These are phyloP conservation scores for Zootoca vivipara DNA, from an alignment of 2,113 vertebrate genomes.

Conservation along the genomic window DNA sequence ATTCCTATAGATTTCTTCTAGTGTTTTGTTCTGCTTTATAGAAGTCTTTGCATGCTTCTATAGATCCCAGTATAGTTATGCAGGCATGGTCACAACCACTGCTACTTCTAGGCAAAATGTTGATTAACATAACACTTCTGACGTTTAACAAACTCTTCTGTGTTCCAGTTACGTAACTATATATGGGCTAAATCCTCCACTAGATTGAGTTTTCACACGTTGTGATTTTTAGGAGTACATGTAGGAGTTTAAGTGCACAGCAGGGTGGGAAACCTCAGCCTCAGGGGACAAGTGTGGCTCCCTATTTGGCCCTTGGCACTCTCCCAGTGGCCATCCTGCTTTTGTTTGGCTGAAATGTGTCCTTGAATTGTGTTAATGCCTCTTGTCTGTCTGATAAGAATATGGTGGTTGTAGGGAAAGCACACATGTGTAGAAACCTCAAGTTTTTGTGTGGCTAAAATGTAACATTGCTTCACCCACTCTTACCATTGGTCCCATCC, in stretches of 20 bases:
- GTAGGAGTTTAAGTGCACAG: not conserved
- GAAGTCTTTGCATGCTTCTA: not conserved
- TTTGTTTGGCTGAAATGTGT: too few relatives aligned
- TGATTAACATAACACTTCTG: constrained; percentile 2
- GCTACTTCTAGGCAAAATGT: not conserved
- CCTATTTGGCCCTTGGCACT: too few relatives aligned
- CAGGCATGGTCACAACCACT: not conserved
- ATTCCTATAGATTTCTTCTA: constrained; percentile 11
- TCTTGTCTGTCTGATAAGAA: too few relatives aligned
- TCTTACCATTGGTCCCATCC: too few relatives aligned
- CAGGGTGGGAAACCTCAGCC: too few relatives aligned
- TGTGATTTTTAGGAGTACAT: not conserved
- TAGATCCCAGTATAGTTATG: constrained; percentile 6
- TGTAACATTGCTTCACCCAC: too few relatives aligned
- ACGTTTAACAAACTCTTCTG: not conserved
- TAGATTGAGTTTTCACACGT: not conserved
- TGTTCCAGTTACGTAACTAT: not conserved
- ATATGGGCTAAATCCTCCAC: not conserved
- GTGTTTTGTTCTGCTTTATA: not conserved
- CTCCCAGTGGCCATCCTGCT: too few relatives aligned
- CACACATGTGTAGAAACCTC: too few relatives aligned
- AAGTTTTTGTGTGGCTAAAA: too few relatives aligned
- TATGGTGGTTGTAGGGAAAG: too few relatives aligned
- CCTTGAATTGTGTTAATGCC: too few relatives aligned
- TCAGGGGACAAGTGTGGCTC: too few relatives aligned